Percentiles rank a stretch among this genome's conserved stretches.
phyloP scores from a whole-genome alignment of 53 echinoderm and acorn worm genomes.

The Henricia sp. region DNA sequence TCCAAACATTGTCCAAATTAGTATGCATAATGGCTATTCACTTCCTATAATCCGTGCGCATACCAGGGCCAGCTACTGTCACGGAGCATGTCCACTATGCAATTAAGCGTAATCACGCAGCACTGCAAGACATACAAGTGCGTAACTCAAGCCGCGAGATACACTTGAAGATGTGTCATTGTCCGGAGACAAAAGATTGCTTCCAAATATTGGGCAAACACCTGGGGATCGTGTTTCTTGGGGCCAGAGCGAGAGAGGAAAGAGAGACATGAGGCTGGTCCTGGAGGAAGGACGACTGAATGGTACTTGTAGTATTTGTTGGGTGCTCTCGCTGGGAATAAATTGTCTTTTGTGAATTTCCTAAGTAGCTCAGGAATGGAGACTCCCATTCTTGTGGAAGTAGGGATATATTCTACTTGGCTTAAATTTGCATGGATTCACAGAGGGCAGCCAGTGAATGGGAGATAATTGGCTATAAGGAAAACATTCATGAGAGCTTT shows the following conservation, averaged over 20 bases:
- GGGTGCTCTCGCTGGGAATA: background rate
- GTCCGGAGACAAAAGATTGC: slow-evolving; percentile 49
- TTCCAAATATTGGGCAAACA: slow-evolving; percentile 49
- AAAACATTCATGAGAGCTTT: too few species aligned
- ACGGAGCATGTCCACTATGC: slow-evolving; percentile 33
- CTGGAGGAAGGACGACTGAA: background rate
- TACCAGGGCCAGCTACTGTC: background rate
- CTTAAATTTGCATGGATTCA: too few species aligned
- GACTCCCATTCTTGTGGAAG: too few species aligned
- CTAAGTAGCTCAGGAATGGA: background rate
- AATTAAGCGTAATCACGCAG: slow-evolving; percentile 46
- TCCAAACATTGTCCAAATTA: background rate
- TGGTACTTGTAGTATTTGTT: background rate
- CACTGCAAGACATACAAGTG: slow-evolving; percentile 45
- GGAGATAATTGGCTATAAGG: too few species aligned
- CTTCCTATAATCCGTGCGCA: slow-evolving; percentile 6
- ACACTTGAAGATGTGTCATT: slow-evolving; percentile 61
- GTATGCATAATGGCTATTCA: slow-evolving; percentile 45
- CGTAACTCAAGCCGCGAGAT: slow-evolving; percentile 43
- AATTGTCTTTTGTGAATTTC: background rate
- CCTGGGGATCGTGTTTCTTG: slow-evolving; percentile 47
- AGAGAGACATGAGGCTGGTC: background rate
- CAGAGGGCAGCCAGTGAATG: too few species aligned
- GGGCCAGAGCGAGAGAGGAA: background rate
- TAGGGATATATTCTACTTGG: too few species aligned